Percentiles rank a stretch among this genome's conserved stretches.
These are phyloP conservation scores for Chironomus tepperi DNA, from an alignment of 1,140 invertebrate genomes.

Conservation along the genomic window DNA sequence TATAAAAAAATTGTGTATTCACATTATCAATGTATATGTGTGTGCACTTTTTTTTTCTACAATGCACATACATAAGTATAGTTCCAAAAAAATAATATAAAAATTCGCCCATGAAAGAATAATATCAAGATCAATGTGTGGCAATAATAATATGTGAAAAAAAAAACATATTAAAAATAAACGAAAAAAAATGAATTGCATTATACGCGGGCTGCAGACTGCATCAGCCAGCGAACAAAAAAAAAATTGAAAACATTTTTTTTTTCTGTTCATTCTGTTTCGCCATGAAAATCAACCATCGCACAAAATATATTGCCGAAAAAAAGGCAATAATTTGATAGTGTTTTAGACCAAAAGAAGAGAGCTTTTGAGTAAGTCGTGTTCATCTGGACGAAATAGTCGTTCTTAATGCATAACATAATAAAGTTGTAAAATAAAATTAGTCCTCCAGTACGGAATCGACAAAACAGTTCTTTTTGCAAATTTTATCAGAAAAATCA, in stretches of 20 bases:
- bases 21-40: neutral
- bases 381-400: slow-evolving; percentile 16
- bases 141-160: slow-evolving; percentile 23
- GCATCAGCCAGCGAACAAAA: slow-evolving; percentile 14
- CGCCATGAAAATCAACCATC: slow-evolving; percentile 14
- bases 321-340: slow-evolving; percentile 19
- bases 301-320: slow-evolving; percentile 23
- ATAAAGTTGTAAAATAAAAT: slow-evolving; percentile 15
- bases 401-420: slow-evolving; percentile 13
- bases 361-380: slow-evolving; percentile 19
- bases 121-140: slow-evolving; percentile 21
- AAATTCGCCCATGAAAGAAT: slow-evolving; percentile 14
- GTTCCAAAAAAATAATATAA: slow-evolving; percentile 11
- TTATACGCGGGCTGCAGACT: slow-evolving; percentile 23
- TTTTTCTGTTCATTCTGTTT: slow-evolving; percentile 14
- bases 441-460: slow-evolving; percentile 7
- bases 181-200: slow-evolving; percentile 23
- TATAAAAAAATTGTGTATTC: slow-evolving; percentile 10
- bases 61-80: slow-evolving; percentile 23
- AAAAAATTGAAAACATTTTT: neutral
- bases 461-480: neutral
- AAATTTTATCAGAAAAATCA: too few species aligned
- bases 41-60: slow-evolving; percentile 23
- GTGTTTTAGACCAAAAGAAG: slow-evolving; percentile 24
- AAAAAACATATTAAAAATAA: slow-evolving; percentile 24